phyloP scores from a whole-genome alignment of 2,113 vertebrate species.

The Gymnorhina tibicen region DNA sequence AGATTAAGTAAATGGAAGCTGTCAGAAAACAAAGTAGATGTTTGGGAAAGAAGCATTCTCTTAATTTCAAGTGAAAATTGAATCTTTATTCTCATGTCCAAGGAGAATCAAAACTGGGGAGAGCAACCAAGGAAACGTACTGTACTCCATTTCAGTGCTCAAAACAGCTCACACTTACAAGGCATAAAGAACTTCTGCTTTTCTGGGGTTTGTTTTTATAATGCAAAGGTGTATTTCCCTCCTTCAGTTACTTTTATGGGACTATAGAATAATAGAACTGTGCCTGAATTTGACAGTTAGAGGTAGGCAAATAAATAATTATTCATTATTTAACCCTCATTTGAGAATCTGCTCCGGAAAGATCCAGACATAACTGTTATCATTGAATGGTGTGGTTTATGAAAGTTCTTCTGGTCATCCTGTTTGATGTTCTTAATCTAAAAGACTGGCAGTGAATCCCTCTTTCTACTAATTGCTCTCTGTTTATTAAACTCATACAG shows the following conservation, averaged over 20 bases:
- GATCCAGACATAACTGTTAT: not conserved
- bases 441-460: not conserved
- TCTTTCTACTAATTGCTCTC: not conserved
- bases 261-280: not conserved
- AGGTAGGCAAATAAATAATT: conserved; percentile 3
- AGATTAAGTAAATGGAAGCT: conserved; percentile 47
- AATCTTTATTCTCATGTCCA: conserved; percentile 20
- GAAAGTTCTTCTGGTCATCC: not conserved
- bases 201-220: not conserved
- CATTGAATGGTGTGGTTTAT: not conserved
- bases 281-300: not conserved
- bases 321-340: not conserved
- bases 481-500: not conserved
- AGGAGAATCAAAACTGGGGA: not conserved
- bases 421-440: conserved; percentile 12
- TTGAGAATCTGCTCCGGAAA: not conserved
- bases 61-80: conserved; percentile 27
- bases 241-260: not conserved
- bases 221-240: not conserved
- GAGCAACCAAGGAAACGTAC: not conserved
- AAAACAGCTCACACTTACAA: not conserved
- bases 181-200: not conserved
- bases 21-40: not conserved
- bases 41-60: not conserved
- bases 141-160: not conserved